phyloP scores from a whole-genome alignment of 1,140 invertebrate genomes.

The Gryon sp. region DNA sequence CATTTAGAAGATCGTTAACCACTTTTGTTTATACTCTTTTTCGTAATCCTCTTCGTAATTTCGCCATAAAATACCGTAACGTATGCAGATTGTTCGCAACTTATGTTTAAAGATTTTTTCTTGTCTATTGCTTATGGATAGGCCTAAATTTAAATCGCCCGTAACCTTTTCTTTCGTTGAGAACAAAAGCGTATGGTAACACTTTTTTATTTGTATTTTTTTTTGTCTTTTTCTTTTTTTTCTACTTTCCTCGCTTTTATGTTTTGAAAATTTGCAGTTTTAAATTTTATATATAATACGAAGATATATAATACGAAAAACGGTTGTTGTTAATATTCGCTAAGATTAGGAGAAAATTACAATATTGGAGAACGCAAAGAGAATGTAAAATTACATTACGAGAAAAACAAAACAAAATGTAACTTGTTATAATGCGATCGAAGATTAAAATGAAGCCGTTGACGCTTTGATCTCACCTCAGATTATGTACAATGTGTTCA shows the following conservation, averaged over 20 bases:
- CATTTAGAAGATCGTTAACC: too few species aligned
- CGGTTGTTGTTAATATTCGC: slow-evolving; percentile 4
- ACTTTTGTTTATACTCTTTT: slow-evolving; percentile 18
- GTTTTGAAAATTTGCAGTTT: too few species aligned
- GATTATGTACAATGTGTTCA: slow-evolving; percentile 96
- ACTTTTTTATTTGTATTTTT: slow-evolving; percentile 18
- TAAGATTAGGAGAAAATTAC: slow-evolving; percentile 26
- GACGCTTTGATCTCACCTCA: slow-evolving; percentile 80
- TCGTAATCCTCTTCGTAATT: slow-evolving; percentile 16
- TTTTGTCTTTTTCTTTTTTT: slow-evolving; percentile 7
- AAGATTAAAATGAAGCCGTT: slow-evolving; percentile 61
- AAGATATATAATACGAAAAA: slow-evolving; percentile 36
- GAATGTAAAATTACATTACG: slow-evolving; percentile 38
- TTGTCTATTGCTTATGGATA: slow-evolving; percentile 74
- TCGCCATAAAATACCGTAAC: slow-evolving; percentile 62
- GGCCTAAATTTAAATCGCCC: slow-evolving; percentile 72
- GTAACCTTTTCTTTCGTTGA: slow-evolving; percentile 55
- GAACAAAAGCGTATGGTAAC: slow-evolving; percentile 54
- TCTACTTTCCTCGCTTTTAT: slow-evolving; percentile 11
- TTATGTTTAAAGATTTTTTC: slow-evolving; percentile 31
- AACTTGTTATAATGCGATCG: slow-evolving; percentile 7
- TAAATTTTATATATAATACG: slow-evolving; percentile 19
- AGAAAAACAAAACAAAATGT: slow-evolving; percentile 31
- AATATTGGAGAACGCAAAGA: slow-evolving; percentile 16
- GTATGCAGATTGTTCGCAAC: slow-evolving; percentile 37